Evolutionary conservation across 1,140 invertebrate species (phyloP).

Genomic region (Paraescarpia echinospica): DNA sequence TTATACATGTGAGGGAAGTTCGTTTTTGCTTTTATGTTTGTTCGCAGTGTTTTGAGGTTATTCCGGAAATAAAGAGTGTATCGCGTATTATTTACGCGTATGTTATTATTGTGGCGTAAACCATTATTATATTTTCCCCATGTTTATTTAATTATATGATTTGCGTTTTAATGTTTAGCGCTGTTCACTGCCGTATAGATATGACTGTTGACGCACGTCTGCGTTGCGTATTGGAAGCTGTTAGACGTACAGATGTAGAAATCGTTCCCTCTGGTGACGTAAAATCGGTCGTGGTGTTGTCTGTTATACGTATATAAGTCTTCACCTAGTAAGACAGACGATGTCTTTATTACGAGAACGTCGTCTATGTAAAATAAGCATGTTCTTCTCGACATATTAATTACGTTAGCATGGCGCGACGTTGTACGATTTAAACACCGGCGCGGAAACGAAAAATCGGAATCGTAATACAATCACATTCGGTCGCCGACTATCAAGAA

Average conservation of each 20-base stretch:
- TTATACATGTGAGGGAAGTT: neutral
- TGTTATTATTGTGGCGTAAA: neutral
- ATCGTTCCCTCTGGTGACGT: neutral
- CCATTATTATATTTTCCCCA: no score
- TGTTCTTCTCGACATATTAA: neutral
- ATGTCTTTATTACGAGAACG: neutral
- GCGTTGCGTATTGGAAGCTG: no score
- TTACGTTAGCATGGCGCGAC: neutral
- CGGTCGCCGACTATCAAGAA: no score
- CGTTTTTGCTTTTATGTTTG: neutral
- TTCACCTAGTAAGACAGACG: neutral
- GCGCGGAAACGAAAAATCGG: no score
- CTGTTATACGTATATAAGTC: neutral
- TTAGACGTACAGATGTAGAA: neutral
- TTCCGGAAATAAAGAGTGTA: neutral
- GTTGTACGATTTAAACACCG: no score
- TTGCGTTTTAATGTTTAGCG: no score
- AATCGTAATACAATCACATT: no score
- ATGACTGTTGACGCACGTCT: no score
- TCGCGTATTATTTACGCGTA: neutral
- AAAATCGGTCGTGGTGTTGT: neutral
- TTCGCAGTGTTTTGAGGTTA: neutral
- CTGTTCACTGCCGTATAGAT: no score
- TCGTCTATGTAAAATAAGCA: no score
- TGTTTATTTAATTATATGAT: no score